These are phyloP conservation scores for Cheilosia grossa DNA, from an alignment of 2,888 invertebrate genomes.

Conservation along the genomic window DNA sequence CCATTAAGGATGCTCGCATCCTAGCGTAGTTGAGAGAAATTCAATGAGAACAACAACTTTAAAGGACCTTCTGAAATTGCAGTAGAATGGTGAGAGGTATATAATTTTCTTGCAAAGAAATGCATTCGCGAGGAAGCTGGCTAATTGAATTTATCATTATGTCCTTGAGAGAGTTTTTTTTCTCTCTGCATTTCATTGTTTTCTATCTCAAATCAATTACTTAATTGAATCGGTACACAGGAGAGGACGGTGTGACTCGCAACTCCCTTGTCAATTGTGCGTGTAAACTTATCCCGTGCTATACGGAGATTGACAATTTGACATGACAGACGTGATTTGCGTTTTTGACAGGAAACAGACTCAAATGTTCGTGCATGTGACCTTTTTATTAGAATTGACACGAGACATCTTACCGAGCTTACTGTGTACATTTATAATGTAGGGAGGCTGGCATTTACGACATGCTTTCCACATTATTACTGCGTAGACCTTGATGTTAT, in stretches of 20 bases:
- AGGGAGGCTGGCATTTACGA: too few relatives aligned
- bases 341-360: neutral
- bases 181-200: neutral
- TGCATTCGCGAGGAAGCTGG: neutral
- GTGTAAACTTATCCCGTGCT: neutral
- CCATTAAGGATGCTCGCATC: conserved; percentile 10
- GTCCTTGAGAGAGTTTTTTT: neutral
- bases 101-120: neutral
- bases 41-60: neutral
- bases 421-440: too few relatives aligned
- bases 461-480: too few relatives aligned
- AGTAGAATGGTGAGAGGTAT: conserved; percentile 1
- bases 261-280: neutral
- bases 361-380: neutral
- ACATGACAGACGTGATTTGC: conserved; percentile 9
- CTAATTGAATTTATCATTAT: conserved; percentile 4
- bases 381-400: conserved; percentile 1
- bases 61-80: conserved; percentile 2
- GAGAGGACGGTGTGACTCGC: neutral
- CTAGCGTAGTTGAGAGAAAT: neutral
- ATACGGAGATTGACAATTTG: conserved; percentile 7
- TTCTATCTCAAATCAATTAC: neutral
- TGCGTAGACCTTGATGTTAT: too few relatives aligned
- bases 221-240: neutral
- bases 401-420: neutral